Evolutionary conservation across 2,113 vertebrate genomes (phyloP).

Genomic region (Neodon shergylaensis): DNA sequence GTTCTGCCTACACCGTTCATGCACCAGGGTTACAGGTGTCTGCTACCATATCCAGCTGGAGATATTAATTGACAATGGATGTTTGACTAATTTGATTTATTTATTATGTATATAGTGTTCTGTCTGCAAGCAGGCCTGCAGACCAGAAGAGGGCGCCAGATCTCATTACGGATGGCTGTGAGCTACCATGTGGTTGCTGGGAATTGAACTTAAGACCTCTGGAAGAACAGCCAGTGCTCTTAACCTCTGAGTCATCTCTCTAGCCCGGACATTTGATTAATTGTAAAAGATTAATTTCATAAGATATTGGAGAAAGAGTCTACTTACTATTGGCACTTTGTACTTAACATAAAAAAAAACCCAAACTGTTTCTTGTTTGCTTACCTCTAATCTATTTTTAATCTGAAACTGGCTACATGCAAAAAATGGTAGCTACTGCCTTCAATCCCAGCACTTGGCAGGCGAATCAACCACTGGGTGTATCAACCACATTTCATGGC

Average conservation of each 20-base stretch:
- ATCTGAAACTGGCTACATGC: neutral
- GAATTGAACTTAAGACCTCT: too few relatives aligned
- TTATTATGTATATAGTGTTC: too few relatives aligned
- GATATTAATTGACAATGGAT: neutral
- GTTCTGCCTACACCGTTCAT: neutral
- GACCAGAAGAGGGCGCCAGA: too few relatives aligned
- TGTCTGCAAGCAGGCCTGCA: too few relatives aligned
- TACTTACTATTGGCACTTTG: neutral
- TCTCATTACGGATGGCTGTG: too few relatives aligned
- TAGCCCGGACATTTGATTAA: neutral
- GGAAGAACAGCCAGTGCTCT: too few relatives aligned
- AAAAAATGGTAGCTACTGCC: neutral
- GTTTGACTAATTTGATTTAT: neutral
- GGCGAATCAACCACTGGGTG: too few relatives aligned
- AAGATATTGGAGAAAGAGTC: neutral
- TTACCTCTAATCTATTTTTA: neutral
- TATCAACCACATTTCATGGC: neutral
- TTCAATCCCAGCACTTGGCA: neutral
- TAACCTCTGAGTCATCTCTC: too few relatives aligned
- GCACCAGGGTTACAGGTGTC: neutral
- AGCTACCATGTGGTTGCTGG: too few relatives aligned
- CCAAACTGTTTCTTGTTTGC: neutral
- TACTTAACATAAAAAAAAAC: neutral
- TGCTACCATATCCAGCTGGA: neutral
- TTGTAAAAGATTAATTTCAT: slow-evolving; percentile 15